Percentiles rank a stretch among this genome's conserved stretches.
Evolutionary conservation across 1,140 invertebrate species (phyloP).

Genomic region (Spodoptera litura): DNA sequence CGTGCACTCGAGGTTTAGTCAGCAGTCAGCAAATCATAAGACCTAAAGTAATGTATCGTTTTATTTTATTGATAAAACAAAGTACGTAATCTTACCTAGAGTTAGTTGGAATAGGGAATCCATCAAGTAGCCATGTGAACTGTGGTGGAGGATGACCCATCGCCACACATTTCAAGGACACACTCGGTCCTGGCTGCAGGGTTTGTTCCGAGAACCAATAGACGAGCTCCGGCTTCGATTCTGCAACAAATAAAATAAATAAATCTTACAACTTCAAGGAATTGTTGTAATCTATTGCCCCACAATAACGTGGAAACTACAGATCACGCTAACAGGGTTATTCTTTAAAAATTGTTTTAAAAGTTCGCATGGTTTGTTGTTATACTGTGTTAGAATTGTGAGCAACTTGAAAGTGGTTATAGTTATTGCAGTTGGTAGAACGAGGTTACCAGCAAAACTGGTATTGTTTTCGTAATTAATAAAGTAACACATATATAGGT

Average conservation of each 20-base stretch:
- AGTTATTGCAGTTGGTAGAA: too few species aligned
- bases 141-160: constrained; percentile 96
- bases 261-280: neutral
- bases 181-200: constrained; percentile 94
- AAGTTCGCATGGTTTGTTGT: neutral
- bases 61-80: too few species aligned
- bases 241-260: constrained; percentile 76
- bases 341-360: neutral
- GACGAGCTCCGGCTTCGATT: constrained; percentile 93
- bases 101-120: constrained; percentile 90
- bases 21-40: too few species aligned
- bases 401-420: too few species aligned
- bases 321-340: constrained; percentile 19
- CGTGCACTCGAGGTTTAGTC: too few species aligned
- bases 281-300: constrained; percentile 5
- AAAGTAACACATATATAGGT: too few species aligned
- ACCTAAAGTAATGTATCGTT: too few species aligned
- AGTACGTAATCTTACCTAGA: constrained; percentile 66
- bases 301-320: neutral
- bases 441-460: too few species aligned
- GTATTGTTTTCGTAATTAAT: too few species aligned
- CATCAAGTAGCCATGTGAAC: constrained; percentile 95
- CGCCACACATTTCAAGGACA: constrained; percentile 96
- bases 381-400: neutral
- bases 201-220: constrained; percentile 97